A percentile compares a stretch with the other conserved stretches of the same genome.
phyloP scores from a whole-genome alignment of 2,113 vertebrate genomes.

The Barnardius zonarius region DNA sequence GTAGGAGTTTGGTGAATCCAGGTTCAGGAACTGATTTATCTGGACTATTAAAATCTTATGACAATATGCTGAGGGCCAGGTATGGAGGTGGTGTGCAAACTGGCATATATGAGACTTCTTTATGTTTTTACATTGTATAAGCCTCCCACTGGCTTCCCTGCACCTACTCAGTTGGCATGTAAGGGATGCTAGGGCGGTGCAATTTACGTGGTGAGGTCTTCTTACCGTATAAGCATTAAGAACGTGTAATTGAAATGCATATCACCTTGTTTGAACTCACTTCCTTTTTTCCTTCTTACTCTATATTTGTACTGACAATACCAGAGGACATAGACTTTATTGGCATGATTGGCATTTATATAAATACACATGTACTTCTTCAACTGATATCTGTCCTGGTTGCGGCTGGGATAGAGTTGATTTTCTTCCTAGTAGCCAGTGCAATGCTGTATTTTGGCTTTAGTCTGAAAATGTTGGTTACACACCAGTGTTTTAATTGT shows the following conservation, averaged over 20 bases:
- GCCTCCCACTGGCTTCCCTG: conserved; percentile 1
- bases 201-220: neutral
- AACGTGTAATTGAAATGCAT: conserved; percentile 11
- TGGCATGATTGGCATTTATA: neutral
- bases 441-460: neutral
- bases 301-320: neutral
- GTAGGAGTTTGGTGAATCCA: neutral
- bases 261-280: conserved; percentile 29
- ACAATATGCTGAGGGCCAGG: neutral
- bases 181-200: neutral
- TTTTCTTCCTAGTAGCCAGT: neutral
- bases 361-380: neutral
- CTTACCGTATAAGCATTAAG: conserved; percentile 17
- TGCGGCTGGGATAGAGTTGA: neutral
- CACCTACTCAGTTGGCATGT: neutral
- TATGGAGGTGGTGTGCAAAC: neutral
- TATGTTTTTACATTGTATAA: neutral
- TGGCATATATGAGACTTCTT: neutral
- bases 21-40: conserved; percentile 17
- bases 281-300: neutral
- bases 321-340: neutral
- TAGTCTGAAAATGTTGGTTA: neutral
- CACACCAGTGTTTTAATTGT: neutral
- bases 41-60: neutral
- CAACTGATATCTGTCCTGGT: neutral